Percentiles rank a stretch among this genome's conserved stretches.
Evolutionary conservation across 2,113 vertebrate species (phyloP).

Genomic region (Sturnira hondurensis): DNA sequence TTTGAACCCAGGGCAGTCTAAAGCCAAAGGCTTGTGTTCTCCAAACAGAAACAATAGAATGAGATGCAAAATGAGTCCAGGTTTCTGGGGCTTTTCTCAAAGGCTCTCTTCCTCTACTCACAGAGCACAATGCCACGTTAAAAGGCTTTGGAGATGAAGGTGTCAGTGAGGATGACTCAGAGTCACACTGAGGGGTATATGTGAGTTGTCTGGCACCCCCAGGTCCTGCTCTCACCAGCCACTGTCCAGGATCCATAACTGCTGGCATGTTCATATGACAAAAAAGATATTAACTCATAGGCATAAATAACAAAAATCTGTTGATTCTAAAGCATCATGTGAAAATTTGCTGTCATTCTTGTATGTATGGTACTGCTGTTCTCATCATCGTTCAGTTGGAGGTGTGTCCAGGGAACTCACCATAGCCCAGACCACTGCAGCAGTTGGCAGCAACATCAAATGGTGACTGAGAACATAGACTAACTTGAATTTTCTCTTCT

Average conservation of each 20-base stretch:
- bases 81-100: fast-evolving
- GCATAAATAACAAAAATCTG: neutral
- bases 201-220: neutral
- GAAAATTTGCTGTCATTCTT: neutral
- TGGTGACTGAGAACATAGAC: neutral
- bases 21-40: neutral
- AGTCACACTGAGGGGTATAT: neutral
- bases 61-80: neutral
- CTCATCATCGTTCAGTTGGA: neutral
- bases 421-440: fast-evolving
- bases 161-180: neutral
- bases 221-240: neutral
- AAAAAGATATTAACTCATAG: neutral
- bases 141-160: neutral
- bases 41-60: neutral
- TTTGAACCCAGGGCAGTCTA: neutral
- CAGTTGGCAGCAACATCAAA: no score
- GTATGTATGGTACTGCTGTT: no score
- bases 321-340: neutral
- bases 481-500: neutral
- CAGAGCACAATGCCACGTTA: neutral
- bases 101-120: neutral
- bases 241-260: neutral
- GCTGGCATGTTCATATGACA: neutral
- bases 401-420: neutral